Percentiles rank a stretch among this genome's conserved stretches.
phyloP scores from a whole-genome alignment of 2,888 invertebrate genomes.

The Dynastes maya region DNA sequence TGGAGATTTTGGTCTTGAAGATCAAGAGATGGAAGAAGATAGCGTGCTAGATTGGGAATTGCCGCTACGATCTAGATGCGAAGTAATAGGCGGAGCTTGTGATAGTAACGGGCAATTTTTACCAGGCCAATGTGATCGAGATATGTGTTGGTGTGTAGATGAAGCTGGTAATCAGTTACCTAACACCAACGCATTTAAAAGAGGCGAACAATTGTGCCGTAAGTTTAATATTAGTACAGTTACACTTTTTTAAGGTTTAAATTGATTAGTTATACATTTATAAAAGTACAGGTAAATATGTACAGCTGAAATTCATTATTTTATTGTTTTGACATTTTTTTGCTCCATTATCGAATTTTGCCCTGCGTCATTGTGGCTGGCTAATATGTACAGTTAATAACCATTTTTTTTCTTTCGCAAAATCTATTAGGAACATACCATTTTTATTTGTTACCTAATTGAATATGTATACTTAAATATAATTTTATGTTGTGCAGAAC shows the following conservation, averaged over 20 bases:
- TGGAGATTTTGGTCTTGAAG: conserved; percentile 72
- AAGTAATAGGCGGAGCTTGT: conserved; percentile 74
- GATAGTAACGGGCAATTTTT: conserved; percentile 80
- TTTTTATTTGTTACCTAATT: too few relatives aligned
- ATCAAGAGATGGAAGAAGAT: conserved; percentile 66
- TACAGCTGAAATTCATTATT: too few relatives aligned
- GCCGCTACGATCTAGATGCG: conserved; percentile 68
- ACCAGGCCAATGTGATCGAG: conserved; percentile 81
- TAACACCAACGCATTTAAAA: conserved; percentile 75
- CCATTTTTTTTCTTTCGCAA: too few relatives aligned
- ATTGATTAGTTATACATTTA: too few relatives aligned
- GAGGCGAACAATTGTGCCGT: conserved; percentile 75
- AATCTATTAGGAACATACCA: too few relatives aligned
- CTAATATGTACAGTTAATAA: too few relatives aligned
- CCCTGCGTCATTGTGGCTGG: too few relatives aligned
- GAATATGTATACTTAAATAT: too few relatives aligned
- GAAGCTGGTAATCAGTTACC: conserved; percentile 84
- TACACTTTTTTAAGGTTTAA: background rate
- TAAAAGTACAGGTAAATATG: too few relatives aligned
- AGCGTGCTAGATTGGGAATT: conserved; percentile 60
- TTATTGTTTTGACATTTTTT: too few relatives aligned
- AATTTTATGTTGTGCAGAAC: too few relatives aligned
- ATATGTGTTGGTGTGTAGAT: conserved; percentile 90
- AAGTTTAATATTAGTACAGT: conserved; percentile 62
- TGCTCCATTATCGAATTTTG: too few relatives aligned